Conservation (phyloP, 2,797 vertebrate genomes). For the Parauchenoglanis ngamensis region DNA sequence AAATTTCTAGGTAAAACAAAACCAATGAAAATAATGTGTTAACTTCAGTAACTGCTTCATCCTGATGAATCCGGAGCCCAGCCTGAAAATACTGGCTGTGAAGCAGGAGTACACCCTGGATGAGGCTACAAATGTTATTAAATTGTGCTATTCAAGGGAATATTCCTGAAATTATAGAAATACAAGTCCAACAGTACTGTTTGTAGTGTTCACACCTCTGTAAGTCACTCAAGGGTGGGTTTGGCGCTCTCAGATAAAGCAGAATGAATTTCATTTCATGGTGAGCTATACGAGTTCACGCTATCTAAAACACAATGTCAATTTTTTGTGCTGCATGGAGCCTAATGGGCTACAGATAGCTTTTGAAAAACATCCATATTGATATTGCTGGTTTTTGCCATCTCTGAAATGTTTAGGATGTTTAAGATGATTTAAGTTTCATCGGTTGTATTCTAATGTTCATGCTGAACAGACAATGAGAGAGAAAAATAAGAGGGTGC, state of each 20-base stretch:
- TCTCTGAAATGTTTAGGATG: neutral
- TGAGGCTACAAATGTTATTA: neutral
- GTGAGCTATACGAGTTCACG: too few species aligned
- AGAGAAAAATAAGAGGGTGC: neutral
- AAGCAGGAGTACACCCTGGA: neutral
- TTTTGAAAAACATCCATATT: neutral
- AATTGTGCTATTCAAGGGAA: neutral
- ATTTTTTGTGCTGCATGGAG: neutral
- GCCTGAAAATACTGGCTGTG: neutral
- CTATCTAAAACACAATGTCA: neutral
- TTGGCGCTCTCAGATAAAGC: too few species aligned
- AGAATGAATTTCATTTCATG: neutral
- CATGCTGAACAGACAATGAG: neutral
- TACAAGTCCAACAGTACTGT: neutral
- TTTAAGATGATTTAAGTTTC: neutral
- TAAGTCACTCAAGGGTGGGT: neutral
- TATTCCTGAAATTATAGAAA: too few species aligned
- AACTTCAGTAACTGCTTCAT: neutral
- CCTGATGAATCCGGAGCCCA: neutral
- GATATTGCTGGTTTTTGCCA: too few species aligned
- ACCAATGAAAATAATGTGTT: neutral
- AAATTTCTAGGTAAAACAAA: neutral
- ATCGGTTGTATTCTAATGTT: neutral
- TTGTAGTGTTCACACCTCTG: neutral
- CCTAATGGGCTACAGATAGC: neutral